Percentiles rank a stretch among this genome's conserved stretches.
phyloP scores from a whole-genome alignment of 2,888 invertebrate species.

The Drosophila parthenogenetica region DNA sequence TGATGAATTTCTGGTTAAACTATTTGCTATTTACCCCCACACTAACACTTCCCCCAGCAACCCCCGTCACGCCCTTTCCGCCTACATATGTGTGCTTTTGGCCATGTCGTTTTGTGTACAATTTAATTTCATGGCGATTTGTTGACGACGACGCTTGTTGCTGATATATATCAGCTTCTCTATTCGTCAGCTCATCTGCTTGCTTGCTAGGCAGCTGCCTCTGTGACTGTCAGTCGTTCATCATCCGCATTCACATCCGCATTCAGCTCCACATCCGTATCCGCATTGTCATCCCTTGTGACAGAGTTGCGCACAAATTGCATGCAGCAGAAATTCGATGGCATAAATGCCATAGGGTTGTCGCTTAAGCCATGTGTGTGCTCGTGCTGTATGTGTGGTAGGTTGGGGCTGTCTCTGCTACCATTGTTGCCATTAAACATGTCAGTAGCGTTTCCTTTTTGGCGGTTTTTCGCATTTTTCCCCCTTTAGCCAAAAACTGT shows the following conservation, averaged over 20 bases:
- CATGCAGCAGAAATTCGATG: constrained; percentile 66
- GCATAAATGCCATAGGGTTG: constrained; percentile 68
- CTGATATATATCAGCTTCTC: constrained; percentile 39
- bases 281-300: constrained; percentile 51
- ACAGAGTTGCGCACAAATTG: constrained; percentile 70
- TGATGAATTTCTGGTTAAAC: constrained; percentile 79
- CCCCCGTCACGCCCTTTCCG: background rate
- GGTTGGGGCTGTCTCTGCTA: constrained; percentile 17
- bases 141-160: constrained; percentile 56
- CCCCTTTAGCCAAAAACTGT: constrained; percentile 9
- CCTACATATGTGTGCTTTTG: constrained; percentile 20
- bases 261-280: constrained; percentile 35
- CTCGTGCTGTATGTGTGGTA: background rate
- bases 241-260: constrained; percentile 59
- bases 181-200: constrained; percentile 12
- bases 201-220: constrained; percentile 18
- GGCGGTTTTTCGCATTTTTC: constrained; percentile 42
- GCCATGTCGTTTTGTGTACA: constrained; percentile 57
- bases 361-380: constrained; percentile 48
- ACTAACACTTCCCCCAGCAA: background rate
- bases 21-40: constrained; percentile 62
- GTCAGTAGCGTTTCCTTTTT: constrained; percentile 65
- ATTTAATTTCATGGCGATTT: constrained; percentile 79
- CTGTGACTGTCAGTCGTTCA: constrained; percentile 72
- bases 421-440: constrained; percentile 74